Conservation (phyloP, 1,140 invertebrate species). For the Cydia amplana region DNA sequence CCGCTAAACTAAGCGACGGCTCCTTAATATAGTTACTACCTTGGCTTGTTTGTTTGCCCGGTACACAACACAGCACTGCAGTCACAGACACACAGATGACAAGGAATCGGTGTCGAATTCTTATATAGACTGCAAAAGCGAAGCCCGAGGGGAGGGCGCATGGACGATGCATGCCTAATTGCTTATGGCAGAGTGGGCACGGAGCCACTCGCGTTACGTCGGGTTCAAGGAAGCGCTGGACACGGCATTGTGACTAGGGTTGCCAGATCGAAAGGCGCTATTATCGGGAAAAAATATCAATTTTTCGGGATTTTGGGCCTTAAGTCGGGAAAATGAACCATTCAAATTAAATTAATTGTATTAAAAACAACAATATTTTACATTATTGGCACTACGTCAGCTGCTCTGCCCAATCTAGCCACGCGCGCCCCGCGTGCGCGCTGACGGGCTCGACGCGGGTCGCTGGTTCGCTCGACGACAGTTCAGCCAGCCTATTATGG, state of each 20-base stretch:
- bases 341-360: too few relatives aligned
- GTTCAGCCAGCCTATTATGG: too few relatives aligned
- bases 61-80: conserved; percentile 74
- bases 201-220: conserved; percentile 47
- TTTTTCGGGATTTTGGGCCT: too few relatives aligned
- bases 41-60: conserved; percentile 51
- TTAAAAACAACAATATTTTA: too few relatives aligned
- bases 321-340: too few relatives aligned
- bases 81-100: conserved; percentile 68
- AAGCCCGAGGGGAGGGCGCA: conserved; percentile 57
- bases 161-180: conserved; percentile 42
- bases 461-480: too few relatives aligned
- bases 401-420: too few relatives aligned
- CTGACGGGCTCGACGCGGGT: too few relatives aligned
- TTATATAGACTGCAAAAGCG: conserved; percentile 70
- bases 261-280: too few relatives aligned
- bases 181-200: conserved; percentile 36
- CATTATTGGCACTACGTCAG: too few relatives aligned
- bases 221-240: conserved; percentile 56
- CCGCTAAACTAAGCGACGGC: conserved; percentile 7
- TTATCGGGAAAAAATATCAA: too few relatives aligned
- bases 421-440: too few relatives aligned
- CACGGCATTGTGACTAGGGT: conserved; percentile 27
- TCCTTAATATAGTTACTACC: conserved; percentile 54
- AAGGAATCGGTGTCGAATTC: conserved; percentile 58